Base-by-base conservation (phyloP, 2,888 invertebrate genomes). In the Stictocephala bisonia region DNA sequence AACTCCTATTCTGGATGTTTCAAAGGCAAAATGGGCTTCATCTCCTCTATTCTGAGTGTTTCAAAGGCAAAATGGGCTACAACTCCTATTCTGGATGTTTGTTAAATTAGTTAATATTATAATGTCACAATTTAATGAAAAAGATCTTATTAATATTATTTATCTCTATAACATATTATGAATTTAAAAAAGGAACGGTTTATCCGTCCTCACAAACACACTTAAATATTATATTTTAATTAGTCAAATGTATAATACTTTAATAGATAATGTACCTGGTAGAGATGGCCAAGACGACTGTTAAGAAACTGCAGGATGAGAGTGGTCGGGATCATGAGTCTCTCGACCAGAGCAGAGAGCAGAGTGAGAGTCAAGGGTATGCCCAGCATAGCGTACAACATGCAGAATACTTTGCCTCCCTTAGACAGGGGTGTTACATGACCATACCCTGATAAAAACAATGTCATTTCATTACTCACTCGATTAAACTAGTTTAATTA, bases 321-420 rank as follows among this genome's bases (percentile, higher is more conserved):
- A 1, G 91, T 90, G 0, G 92, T 89, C 0, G 94, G 94, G 71
- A 91, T 85, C 83, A 94, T 87, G 53, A 95, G 87, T 0, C 94
- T 87, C 82, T 95, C 94, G 41, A 95, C 94, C 75, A 94, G 84
- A 0, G 94, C 95, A 0, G 93, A 91, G 71, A 96, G 86, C 76
- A 96, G 86, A 72, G 95, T 90, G 82, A 96, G 85, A 0, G 96
- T 95, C 81, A 95, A 85, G 0, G 96, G 96, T 77, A 96, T 95
- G 1, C 96, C 93, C 72, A 95, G 86, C 73, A 93, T 84, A 0
- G 95, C 94, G 85, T 94, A 96, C 69, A 93, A 83, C 83, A 96
- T 93, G 85, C 94, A 94, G 86, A 96, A 95, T 71, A 94, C 85
- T 85, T 96, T 95, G 27, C 96, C 96, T 0, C 90, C 91, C 83